These are phyloP conservation scores for Vesta saturnalis DNA, from an alignment of 2,888 invertebrate species.

Conservation along the genomic window DNA sequence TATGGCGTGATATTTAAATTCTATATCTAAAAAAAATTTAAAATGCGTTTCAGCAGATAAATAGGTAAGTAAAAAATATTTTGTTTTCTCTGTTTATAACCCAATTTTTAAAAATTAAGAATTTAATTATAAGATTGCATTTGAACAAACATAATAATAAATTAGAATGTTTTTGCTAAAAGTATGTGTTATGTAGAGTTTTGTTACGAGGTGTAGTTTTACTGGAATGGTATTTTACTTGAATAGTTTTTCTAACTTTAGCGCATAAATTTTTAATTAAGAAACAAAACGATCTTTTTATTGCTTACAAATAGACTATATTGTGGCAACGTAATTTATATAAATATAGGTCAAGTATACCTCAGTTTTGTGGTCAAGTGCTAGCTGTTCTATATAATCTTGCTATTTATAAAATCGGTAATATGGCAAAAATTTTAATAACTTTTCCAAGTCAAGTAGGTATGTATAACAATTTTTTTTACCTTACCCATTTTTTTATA, in stretches of 20 bases:
- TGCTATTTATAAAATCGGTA: slow-evolving; percentile 33
- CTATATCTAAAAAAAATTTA: neutral
- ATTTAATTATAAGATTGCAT: neutral
- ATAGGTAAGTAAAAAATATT: neutral
- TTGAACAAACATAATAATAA: neutral
- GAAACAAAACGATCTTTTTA: neutral
- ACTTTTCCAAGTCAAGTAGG: too few species aligned
- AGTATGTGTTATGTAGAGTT: neutral
- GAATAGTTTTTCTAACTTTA: too few species aligned
- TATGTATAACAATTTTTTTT: too few species aligned
- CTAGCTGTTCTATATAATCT: slow-evolving; percentile 27
- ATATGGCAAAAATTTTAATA: slow-evolving; percentile 2
- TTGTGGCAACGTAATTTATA: slow-evolving; percentile 15
- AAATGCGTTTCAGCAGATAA: neutral
- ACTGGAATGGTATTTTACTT: too few species aligned
- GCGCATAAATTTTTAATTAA: neutral
- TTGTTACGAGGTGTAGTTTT: neutral
- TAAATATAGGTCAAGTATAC: slow-evolving; percentile 35
- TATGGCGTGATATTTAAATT: slow-evolving; percentile 6
- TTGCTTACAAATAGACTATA: neutral
- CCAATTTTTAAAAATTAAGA: neutral
- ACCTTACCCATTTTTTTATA: too few species aligned
- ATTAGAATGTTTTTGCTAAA: neutral
- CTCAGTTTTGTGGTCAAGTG: slow-evolving; percentile 33
- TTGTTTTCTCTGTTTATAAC: neutral